Base-by-base conservation (phyloP, 2,113 vertebrate species). In the Andinoacara biseriatus region DNA sequence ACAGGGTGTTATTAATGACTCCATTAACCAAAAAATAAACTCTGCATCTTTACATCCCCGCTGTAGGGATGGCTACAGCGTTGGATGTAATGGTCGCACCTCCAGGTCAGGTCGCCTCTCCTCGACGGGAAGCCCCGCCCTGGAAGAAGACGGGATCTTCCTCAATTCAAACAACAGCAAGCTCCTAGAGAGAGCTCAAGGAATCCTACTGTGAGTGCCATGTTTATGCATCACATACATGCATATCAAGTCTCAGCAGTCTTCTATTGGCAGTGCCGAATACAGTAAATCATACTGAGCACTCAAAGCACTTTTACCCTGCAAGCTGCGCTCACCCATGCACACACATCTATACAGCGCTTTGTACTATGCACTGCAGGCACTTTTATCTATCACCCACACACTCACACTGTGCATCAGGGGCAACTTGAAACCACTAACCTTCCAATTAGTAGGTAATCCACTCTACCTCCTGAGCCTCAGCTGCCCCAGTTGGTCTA, bases 101-200 rank as follows among this genome's bases (percentile, higher is more conserved):
- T 95, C 95, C 18, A 93, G 96, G 80, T 95, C 95, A 35, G 93
- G 83, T 78, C 96, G 96, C 15, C 88, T 97, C 6, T 10, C 96
- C 78, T 95, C 95, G 14, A 83, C 93, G 0, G 90, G 88, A 74
- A 74, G 95, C 31, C 62, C 96, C n/a, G 85, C 96, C 58, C 94
- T 96, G 61, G 98, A 98, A 75, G 98, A 98, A 57, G 98, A 98
- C 0, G 98, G 97, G 8, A 97, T 99, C 89, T 99, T 99, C 11
- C 85, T 97, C 87, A 97, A 97, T 83, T 76, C 96, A 0, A 95
- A 96, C 78, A 98, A 96, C 95, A 99, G 97, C 96, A 99, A 98
- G 81, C 96, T 99, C 29, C 95, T 99, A 93, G 98, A 99, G 92
- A 96, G 98, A 87, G 98, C 98, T 59, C 98, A 98, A 26, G 97